Base-by-base conservation (phyloP, 2,113 vertebrate genomes). In the Xenus cinereus region DNA sequence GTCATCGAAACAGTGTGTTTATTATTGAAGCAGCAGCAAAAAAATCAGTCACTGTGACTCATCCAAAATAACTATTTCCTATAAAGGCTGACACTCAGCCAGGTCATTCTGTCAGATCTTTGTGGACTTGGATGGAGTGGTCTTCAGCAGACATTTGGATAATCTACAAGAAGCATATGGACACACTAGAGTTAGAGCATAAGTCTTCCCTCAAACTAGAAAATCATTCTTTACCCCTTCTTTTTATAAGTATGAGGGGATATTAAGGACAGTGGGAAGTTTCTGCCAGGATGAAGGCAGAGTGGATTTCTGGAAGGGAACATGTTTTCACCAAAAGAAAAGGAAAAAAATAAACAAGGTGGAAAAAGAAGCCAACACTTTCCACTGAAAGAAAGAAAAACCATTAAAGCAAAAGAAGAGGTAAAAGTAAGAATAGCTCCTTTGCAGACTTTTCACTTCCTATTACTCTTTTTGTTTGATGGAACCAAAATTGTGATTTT, bases 11-110 rank as follows among this genome's bases (percentile, higher is more conserved):
- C 46, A 69, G 16, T 77, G 79, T 83, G 74, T 97, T 97, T 97
- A 91, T 97, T 97, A 93, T 88, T 62, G 87, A 97, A 84, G 87
- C 69, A 84, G 87, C 54, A 91, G 91, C 93, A 94, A 97, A 94
- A 96, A 95, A 97, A 92, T 37, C 48, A 90, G 87, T 77, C 35
- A 18, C 67, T 93, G 72, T 93, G 95, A 97, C 81, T 95, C 87
- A 96, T 78, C 46, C 89, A 96, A 93, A 87, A 87, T 71, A 97
- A 95, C 69, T 84, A 82, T 90, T 98, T 97, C 85, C 87, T 97
- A 97, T 90, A 96, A 94, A 95, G 89, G 86, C 50, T 53, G 87
- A 46, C 32, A 50, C 45, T 76, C 10, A 69, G 80, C 87, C 92
- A 95, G 85, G 74, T n/a, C 22, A 80, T 97, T 97, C 84, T 62